Evolutionary conservation across 2,888 invertebrate species (phyloP).

Genomic region (Tillus elongatus): DNA sequence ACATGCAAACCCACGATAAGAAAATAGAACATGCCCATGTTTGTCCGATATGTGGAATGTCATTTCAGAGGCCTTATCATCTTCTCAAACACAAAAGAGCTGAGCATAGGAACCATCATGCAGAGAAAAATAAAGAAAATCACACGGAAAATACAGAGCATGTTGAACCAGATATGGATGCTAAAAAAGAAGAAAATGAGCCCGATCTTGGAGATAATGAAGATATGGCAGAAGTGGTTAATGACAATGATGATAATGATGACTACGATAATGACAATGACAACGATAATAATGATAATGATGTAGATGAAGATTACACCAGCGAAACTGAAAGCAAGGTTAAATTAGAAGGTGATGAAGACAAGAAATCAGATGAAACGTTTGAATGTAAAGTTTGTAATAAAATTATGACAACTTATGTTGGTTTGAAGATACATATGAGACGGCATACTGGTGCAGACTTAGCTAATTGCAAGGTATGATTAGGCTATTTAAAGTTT

Average conservation of each 20-base stretch:
- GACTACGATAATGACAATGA: conserved; percentile 20
- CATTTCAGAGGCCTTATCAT: conserved; percentile 26
- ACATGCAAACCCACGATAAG: conserved; percentile 24
- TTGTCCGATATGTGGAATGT: conserved; percentile 27
- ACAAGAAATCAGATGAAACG: conserved; percentile 18
- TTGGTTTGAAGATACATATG: conserved; percentile 47
- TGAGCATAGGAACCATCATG: conserved; percentile 19
- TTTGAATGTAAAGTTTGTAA: conserved; percentile 33
- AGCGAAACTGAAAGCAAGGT: conserved; percentile 12
- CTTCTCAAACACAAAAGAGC: conserved; percentile 26
- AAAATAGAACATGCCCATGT: conserved; percentile 21
- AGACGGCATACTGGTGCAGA: conserved; percentile 52
- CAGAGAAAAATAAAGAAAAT: conserved; percentile 3
- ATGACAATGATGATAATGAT: conserved; percentile 20
- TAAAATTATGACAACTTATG: conserved; percentile 31
- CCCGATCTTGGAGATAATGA: too few species aligned
- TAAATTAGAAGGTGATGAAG: conserved; percentile 19
- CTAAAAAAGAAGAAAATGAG: conserved; percentile 8
- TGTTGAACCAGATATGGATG: conserved; percentile 18
- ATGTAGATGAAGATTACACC: conserved; percentile 9
- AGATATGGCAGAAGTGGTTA: conserved; percentile 6
- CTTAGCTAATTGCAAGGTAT: conserved; percentile 31
- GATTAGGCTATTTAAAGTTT: too few species aligned
- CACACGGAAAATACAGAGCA: conserved; percentile 15
- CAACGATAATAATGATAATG: conserved; percentile 16